Base-by-base conservation (phyloP, 1,140 invertebrate genomes). In the Thrips palmi region DNA sequence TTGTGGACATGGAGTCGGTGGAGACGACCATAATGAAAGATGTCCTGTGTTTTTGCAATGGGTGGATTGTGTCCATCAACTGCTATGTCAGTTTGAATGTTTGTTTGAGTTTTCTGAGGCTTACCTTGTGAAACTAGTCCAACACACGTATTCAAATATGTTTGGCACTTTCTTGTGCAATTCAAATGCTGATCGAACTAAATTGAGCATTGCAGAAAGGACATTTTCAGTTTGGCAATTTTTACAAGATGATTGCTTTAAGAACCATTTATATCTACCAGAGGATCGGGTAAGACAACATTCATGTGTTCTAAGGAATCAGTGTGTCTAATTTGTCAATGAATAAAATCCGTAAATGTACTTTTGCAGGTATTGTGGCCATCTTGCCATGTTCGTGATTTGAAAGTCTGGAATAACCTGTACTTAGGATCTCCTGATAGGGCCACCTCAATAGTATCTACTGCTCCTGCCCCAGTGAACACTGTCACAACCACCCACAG, bases 81-180 rank as follows among this genome's bases (percentile, higher is more conserved):
- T 97, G 31, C 67, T 81, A 42, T 48, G 60, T 42, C 88, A 97
- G 62, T 94, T 86, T 60, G 84, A 85, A 3, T 85, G 81, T 56
- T 75, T 75, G 50, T 98, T 98, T 64, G 82, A 97, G 64, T 97
- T 97, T 61, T 93, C 88, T 47, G 69, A 82, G 44, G 74, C 76
- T 10, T 97, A 85, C 59, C 64, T 98, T 62, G 92, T 93, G 32
- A 96, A 96, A 65, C 61, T 97, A 47, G 86, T 78, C 3, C 84
- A 92, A 48, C 93, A 97, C 59, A 80, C 80, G 2, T 89, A 94
- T 56, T 94, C 92, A 24, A 87, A 87, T 57, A 67, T 97, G 47
- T 97, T 93, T 63, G 92, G 92, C 38, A 94, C 88, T 47, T 97
- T 97, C 65, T 67, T 97, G 34, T 94, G 86, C 59, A 97, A 97